Percentiles rank a stretch among this genome's conserved stretches.
phyloP scores from a whole-genome alignment of 2,797 vertebrate genomes.

The Pipistrellus pipistrellus region DNA sequence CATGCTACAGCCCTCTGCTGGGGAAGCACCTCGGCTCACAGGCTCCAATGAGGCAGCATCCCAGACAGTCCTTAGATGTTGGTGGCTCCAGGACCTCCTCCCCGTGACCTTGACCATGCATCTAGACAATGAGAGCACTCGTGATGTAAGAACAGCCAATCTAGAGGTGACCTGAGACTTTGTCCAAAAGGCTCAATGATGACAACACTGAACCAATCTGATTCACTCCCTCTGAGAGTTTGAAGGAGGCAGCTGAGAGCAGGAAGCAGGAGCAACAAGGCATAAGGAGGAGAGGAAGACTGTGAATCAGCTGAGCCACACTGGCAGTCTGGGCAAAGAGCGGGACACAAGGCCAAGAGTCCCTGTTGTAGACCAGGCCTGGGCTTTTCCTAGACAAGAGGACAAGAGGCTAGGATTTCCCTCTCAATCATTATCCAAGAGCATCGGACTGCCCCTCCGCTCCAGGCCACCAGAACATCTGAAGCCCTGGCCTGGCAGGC shows the following conservation, averaged over 20 bases:
- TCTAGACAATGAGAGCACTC: neutral
- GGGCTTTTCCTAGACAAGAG: neutral
- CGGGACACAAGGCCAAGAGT: neutral
- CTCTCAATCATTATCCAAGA: neutral
- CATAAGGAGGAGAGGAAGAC: accelerated
- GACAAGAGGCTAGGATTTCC: neutral
- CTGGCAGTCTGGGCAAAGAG: accelerated
- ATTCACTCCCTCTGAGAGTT: neutral
- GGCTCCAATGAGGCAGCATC: neutral
- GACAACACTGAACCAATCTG: neutral
- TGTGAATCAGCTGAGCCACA: neutral
- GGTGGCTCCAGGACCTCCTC: neutral
- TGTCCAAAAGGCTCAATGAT: neutral
- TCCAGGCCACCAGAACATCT: neutral
- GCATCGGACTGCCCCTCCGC: neutral
- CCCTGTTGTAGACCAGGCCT: accelerated
- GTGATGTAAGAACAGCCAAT: neutral
- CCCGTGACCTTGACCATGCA: neutral
- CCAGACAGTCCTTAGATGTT: no score
- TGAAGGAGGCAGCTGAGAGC: neutral
- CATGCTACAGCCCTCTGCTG: no score
- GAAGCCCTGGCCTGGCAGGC: neutral
- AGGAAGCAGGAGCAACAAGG: neutral
- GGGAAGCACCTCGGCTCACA: neutral
- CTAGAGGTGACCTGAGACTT: neutral